Percentiles rank a stretch among this genome's conserved stretches.
These are phyloP conservation scores for Smutsia gigantea DNA, from an alignment of 2,797 vertebrate genomes.

Conservation along the genomic window DNA sequence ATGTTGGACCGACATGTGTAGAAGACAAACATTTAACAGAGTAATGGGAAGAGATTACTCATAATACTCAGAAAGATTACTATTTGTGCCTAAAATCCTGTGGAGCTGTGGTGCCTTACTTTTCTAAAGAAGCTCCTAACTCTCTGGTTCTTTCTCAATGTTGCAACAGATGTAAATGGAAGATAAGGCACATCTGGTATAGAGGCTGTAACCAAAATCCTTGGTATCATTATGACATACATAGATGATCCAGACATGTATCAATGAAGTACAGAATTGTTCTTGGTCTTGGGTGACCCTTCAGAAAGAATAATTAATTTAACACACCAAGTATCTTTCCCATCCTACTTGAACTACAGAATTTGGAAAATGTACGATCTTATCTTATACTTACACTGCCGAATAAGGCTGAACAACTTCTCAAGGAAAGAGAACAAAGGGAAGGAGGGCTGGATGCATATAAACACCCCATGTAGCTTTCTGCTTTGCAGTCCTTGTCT, in stretches of 20 bases:
- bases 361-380: slow-evolving; percentile 90
- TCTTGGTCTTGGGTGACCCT: slow-evolving; percentile 94
- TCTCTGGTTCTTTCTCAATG: slow-evolving; percentile 94
- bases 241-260: slow-evolving; percentile 96
- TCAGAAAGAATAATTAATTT: slow-evolving; percentile 94
- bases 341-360: slow-evolving; percentile 95
- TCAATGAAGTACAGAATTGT: slow-evolving; percentile 94
- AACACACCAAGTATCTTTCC: slow-evolving; percentile 95
- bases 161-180: slow-evolving; percentile 95
- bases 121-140: slow-evolving; percentile 96
- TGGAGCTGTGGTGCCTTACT: slow-evolving; percentile 93
- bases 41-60: slow-evolving; percentile 97
- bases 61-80: slow-evolving; percentile 94
- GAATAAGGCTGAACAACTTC: slow-evolving; percentile 93
- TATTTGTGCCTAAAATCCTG: slow-evolving; percentile 94
- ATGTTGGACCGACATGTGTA: slow-evolving; percentile 92
- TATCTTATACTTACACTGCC: slow-evolving; percentile 93
- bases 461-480: slow-evolving; percentile 93
- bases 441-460: slow-evolving; percentile 94
- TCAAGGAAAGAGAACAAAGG: slow-evolving; percentile 89
- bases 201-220: slow-evolving; percentile 97
- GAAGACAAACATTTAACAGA: slow-evolving; percentile 95
- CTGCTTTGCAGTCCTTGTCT: slow-evolving; percentile 93
- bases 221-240: slow-evolving; percentile 95
- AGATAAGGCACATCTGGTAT: slow-evolving; percentile 95